These are phyloP conservation scores for Malthinus flaveolus DNA, from an alignment of 2,888 invertebrate genomes.

Conservation along the genomic window DNA sequence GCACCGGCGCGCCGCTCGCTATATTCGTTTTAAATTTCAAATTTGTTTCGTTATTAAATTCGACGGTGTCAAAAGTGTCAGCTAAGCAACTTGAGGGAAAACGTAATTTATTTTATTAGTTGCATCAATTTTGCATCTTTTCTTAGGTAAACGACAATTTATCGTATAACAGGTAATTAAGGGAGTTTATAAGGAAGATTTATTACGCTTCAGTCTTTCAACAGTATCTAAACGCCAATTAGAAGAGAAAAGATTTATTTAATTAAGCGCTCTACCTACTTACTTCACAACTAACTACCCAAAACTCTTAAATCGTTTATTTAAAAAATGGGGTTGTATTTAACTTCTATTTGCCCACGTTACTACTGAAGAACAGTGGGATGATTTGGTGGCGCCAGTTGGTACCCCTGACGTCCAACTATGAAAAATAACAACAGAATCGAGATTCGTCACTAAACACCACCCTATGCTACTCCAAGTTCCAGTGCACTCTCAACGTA, in stretches of 20 bases:
- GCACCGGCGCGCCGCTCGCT: neutral
- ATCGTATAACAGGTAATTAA: slow-evolving; percentile 19
- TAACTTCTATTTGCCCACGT: no score
- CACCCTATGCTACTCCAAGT: no score
- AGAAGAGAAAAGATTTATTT: slow-evolving; percentile 4
- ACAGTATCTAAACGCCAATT: slow-evolving; percentile 10
- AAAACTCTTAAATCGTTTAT: no score
- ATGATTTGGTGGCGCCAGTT: no score
- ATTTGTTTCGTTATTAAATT: slow-evolving; percentile 37
- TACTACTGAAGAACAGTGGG: no score
- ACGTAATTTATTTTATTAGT: slow-evolving; percentile 19
- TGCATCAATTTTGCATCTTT: slow-evolving; percentile 36
- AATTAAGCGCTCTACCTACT: neutral
- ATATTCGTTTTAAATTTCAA: slow-evolving; percentile 22
- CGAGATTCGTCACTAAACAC: no score
- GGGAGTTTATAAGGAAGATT: slow-evolving; percentile 15
- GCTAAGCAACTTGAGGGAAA: slow-evolving; percentile 9
- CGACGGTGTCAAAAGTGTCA: slow-evolving; percentile 31
- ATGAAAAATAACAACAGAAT: no score
- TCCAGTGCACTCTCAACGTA: no score
- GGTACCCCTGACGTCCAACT: no score
- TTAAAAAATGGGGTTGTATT: no score
- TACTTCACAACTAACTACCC: no score
- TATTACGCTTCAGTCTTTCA: slow-evolving; percentile 11
- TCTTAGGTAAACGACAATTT: slow-evolving; percentile 17